These are phyloP conservation scores for Melanostigma gelatinosum DNA, from an alignment of 2,113 vertebrate species.

Conservation along the genomic window DNA sequence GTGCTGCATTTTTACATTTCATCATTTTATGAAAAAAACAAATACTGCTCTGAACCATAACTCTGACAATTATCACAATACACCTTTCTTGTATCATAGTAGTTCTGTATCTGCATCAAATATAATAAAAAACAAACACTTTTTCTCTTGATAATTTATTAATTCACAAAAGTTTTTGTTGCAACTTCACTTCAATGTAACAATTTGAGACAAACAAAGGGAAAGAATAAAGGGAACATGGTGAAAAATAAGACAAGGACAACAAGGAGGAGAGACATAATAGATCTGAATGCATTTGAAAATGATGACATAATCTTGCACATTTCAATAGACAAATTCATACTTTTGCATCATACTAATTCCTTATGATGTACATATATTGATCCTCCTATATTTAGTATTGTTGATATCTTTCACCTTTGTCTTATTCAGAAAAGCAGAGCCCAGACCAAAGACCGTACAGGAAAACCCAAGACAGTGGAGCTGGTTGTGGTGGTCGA, in stretches of 20 bases:
- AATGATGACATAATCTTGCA: background rate
- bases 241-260: background rate
- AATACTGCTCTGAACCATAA: background rate
- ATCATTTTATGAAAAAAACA: background rate
- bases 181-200: background rate
- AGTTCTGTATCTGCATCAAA: background rate
- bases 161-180: background rate
- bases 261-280: background rate
- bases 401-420: background rate
- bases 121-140: background rate
- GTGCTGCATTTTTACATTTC: constrained; percentile 3
- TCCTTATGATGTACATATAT: background rate
- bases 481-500: constrained; percentile 90
- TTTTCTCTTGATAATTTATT: background rate
- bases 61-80: background rate
- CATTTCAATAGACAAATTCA: constrained; percentile 4
- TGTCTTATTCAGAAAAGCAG: constrained; percentile 78
- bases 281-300: background rate
- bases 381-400: background rate
- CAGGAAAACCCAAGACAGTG: constrained; percentile 79
- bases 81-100: background rate
- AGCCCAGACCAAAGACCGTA: constrained; percentile 47
- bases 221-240: background rate
- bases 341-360: background rate
- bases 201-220: background rate